phyloP scores from a whole-genome alignment of 2,113 vertebrate genomes.

The Nyctereutes procyonoides region DNA sequence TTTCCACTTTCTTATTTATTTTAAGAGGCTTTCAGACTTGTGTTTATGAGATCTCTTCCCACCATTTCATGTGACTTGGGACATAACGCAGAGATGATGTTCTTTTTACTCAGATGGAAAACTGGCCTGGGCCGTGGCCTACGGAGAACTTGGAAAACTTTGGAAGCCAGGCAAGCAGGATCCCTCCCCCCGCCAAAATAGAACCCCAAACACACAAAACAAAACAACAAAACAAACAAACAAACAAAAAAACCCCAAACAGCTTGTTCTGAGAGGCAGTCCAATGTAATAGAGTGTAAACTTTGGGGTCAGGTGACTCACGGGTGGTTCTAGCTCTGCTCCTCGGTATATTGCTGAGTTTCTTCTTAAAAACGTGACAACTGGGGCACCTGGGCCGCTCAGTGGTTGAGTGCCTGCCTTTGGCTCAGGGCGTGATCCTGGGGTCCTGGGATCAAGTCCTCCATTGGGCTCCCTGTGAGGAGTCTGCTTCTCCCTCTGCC shows the following conservation, averaged over 20 bases:
- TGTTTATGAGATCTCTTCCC: constrained; percentile 57
- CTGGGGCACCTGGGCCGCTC: too few relatives aligned
- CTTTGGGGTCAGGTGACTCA: not conserved
- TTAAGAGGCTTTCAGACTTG: constrained; percentile 57
- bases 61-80: constrained; percentile 56
- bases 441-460: too few relatives aligned
- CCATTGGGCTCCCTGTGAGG: too few relatives aligned
- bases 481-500: too few relatives aligned
- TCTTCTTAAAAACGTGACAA: not conserved
- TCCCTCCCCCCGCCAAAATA: not conserved
- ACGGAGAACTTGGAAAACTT: constrained; percentile 54
- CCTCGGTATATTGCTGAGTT: not conserved
- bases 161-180: constrained; percentile 5
- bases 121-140: not conserved
- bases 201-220: not conserved
- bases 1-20: constrained; percentile 64
- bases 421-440: too few relatives aligned
- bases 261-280: not conserved
- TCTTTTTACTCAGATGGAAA: constrained; percentile 73
- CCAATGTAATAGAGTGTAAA: constrained; percentile 19
- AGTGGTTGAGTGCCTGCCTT: too few relatives aligned
- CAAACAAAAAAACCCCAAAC: not conserved
- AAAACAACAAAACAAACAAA: not conserved
- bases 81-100: constrained; percentile 34
- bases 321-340: not conserved